Percentiles rank a stretch among this genome's conserved stretches.
phyloP scores from a whole-genome alignment of 2,888 invertebrate genomes.

The Cancer borealis region DNA sequence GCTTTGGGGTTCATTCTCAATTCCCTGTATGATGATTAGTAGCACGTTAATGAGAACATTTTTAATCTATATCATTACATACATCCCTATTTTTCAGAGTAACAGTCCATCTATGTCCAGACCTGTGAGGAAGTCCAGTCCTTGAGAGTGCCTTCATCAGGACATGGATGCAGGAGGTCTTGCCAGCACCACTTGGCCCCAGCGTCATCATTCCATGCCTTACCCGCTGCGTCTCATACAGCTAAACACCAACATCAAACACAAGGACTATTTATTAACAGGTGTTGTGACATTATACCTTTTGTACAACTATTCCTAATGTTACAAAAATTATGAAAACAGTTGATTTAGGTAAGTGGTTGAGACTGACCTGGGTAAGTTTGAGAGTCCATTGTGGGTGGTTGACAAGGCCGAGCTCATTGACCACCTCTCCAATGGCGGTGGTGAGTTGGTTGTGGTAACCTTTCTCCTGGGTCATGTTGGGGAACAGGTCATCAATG shows the following conservation, averaged over 20 bases:
- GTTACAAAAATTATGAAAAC: background rate
- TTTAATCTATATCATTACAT: too few relatives aligned
- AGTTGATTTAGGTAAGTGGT: background rate
- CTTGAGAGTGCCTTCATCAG: conserved; percentile 94
- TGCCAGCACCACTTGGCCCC: conserved; percentile 96
- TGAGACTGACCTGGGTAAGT: conserved; percentile 87
- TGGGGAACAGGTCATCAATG: conserved; percentile 97
- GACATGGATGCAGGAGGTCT: conserved; percentile 93
- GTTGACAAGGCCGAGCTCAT: conserved; percentile 89
- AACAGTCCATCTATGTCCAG: conserved; percentile 78
- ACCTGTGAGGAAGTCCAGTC: conserved; percentile 91
- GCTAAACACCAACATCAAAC: conserved; percentile 82
- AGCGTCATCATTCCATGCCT: conserved; percentile 97
- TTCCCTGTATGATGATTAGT: conserved; percentile 83
- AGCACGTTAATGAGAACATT: background rate
- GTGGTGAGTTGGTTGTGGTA: conserved; percentile 92
- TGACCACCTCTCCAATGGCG: conserved; percentile 91
- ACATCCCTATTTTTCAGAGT: background rate
- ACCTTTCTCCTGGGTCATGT: conserved; percentile 95
- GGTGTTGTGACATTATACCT: background rate
- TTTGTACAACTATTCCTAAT: background rate
- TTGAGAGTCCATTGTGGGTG: conserved; percentile 98
- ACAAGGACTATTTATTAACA: too few relatives aligned
- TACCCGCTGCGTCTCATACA: conserved; percentile 96
- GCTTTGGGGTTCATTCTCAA: conserved; percentile 99